phyloP scores from a whole-genome alignment of 2,113 vertebrate genomes.

The Eretmochelys imbricata region DNA sequence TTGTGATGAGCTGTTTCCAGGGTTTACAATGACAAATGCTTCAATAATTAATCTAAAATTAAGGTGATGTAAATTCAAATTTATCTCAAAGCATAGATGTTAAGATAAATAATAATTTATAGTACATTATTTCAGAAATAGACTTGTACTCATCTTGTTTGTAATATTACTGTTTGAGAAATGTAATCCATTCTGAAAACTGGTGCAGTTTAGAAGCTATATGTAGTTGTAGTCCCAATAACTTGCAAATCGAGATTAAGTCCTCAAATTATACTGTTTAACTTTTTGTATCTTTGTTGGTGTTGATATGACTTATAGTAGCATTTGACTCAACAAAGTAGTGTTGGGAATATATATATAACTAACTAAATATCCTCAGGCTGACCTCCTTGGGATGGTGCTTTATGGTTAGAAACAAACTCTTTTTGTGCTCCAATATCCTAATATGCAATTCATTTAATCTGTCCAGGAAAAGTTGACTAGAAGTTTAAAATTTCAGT shows the following conservation, averaged over 20 bases:
- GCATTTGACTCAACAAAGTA: not conserved
- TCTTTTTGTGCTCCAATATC: not conserved
- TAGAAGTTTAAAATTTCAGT: not conserved
- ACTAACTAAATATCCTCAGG: not conserved
- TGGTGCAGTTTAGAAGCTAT: not conserved
- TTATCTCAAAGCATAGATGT: not conserved
- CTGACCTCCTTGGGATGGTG: not conserved
- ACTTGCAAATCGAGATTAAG: not conserved
- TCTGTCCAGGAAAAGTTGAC: not conserved
- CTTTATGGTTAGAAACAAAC: not conserved
- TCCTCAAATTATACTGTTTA: not conserved
- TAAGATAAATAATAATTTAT: not conserved
- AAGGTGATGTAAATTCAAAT: not conserved
- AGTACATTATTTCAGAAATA: not conserved
- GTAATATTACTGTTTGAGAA: not conserved
- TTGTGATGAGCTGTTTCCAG: not conserved
- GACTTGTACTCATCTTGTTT: not conserved
- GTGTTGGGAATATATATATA: not conserved
- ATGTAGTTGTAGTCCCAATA: not conserved
- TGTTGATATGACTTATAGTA: not conserved
- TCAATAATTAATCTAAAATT: not conserved
- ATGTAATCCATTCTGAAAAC: not conserved
- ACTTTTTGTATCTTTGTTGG: not conserved
- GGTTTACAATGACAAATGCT: not conserved
- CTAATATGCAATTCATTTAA: not conserved